Percentiles rank a stretch among this genome's conserved stretches.
These are phyloP conservation scores for Orgyia antiqua DNA, from an alignment of 2,888 invertebrate species.

Conservation along the genomic window DNA sequence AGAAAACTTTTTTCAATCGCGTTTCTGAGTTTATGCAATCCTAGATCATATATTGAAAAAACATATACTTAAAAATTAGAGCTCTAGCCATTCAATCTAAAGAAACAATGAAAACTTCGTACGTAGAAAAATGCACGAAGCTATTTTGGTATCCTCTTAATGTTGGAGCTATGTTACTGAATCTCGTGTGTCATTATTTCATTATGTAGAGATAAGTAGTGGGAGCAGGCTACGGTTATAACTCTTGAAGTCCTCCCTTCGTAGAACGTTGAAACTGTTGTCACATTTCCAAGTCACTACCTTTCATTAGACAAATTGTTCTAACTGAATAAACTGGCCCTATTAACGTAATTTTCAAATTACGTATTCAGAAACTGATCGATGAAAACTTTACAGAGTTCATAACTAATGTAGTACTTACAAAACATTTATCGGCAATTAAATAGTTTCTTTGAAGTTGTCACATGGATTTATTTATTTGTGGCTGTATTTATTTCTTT, in stretches of 20 bases:
- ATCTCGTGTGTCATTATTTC: conserved; percentile 52
- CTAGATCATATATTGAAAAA: no score
- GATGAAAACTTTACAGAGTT: neutral
- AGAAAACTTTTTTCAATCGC: no score
- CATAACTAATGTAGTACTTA: neutral
- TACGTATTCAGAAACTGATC: conserved; percentile 1
- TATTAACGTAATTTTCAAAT: conserved; percentile 2
- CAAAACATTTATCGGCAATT: no score
- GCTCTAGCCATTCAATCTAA: no score
- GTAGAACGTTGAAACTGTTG: conserved; percentile 22
- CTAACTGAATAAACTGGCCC: neutral
- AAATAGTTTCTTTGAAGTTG: no score
- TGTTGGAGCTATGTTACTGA: conserved; percentile 46
- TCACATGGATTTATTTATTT: no score
- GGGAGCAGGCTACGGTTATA: conserved; percentile 45
- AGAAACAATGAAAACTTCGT: no score
- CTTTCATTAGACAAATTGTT: conserved; percentile 5
- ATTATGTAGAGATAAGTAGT: conserved; percentile 55
- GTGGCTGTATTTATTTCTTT: no score
- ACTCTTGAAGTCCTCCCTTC: conserved; percentile 39
- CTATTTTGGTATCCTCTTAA: no score
- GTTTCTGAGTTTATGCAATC: no score
- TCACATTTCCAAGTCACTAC: conserved; percentile 34
- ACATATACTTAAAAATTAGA: no score
- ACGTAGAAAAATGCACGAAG: no score